Evolutionary conservation across 2,113 vertebrate species (phyloP).

Genomic region (Bungarus multicinctus): DNA sequence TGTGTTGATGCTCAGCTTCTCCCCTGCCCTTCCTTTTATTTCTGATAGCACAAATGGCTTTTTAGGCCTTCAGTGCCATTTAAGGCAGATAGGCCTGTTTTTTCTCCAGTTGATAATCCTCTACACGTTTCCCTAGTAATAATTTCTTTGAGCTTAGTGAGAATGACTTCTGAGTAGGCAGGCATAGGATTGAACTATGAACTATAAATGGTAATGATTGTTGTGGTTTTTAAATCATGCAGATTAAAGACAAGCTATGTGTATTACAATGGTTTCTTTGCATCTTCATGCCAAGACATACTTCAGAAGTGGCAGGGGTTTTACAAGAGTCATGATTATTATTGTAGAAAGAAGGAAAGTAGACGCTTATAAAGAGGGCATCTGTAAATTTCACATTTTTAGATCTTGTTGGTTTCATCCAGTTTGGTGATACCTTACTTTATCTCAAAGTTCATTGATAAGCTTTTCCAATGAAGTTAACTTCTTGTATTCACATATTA

Average conservation of each 20-base stretch:
- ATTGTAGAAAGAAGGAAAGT: slow-evolving; percentile 54
- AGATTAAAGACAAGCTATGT: slow-evolving; percentile 49
- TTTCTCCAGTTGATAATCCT: background rate
- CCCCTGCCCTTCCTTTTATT: background rate
- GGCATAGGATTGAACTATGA: slow-evolving; percentile 23
- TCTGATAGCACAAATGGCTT: background rate
- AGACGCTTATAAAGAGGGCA: slow-evolving; percentile 57
- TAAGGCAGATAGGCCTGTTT: slow-evolving; percentile 47
- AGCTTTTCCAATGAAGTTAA: slow-evolving; percentile 67
- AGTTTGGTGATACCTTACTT: slow-evolving; percentile 64
- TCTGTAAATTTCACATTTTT: slow-evolving; percentile 68
- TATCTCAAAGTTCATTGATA: slow-evolving; percentile 66
- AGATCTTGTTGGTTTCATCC: slow-evolving; percentile 43
- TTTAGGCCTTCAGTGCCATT: slow-evolving; percentile 33
- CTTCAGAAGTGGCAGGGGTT: slow-evolving; percentile 11
- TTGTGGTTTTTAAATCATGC: slow-evolving; percentile 50
- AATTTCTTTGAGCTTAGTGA: background rate
- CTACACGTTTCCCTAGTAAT: background rate
- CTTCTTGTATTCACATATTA: slow-evolving; percentile 21
- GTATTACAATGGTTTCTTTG: slow-evolving; percentile 29
- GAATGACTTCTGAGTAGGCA: background rate
- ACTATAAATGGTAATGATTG: slow-evolving; percentile 39
- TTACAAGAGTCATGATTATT: slow-evolving; percentile 44
- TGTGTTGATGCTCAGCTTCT: background rate
- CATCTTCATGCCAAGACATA: slow-evolving; percentile 35